Base-by-base conservation (phyloP, 2,888 invertebrate genomes). In the Lasioglossum morio region DNA sequence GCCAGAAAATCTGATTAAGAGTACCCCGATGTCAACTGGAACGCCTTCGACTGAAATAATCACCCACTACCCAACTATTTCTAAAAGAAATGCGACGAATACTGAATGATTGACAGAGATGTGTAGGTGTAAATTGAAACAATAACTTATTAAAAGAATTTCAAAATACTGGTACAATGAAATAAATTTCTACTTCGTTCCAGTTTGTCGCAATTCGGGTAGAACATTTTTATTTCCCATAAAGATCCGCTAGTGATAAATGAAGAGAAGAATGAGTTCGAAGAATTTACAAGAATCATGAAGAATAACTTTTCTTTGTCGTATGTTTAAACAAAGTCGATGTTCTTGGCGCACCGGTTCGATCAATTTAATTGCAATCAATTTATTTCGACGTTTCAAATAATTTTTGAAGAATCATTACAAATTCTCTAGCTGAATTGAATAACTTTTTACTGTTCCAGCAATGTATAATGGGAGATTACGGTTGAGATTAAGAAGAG, bases 1-100 rank as follows among this genome's bases (percentile, higher is more conserved):
- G 66, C 46, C 66, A 76, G 43, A 66, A 43, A 81, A 78, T 72
- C 4, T 23, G 69, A 77, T 77, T 48, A 66, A 66, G 70, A 78
- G 30, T 1, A 37, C n/a, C 5, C 23, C 12, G 34, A 30, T 66
- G 60, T 69, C 77, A 19, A n/a, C 69, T 23, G n/a, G 4, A 69
- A 27, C 12, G 16, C n/a, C 7, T 70, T 57, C 57, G n/a, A 57
- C 12, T n/a, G 12, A 57, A 4, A n/a, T n/a, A n/a, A 53, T n/a
- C 10, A 23, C 10, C 53, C 10, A 53, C n/a, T 4, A 12, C n/a
- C n/a, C 57, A 12, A n/a, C n/a, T n/a, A n/a, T 57, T 57, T n/a
- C 57, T n/a, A n/a, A 57, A n/a, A 43, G 4, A 57, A n/a, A 53
- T 53, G 0, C n/a, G n/a, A n/a, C n/a, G n/a, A n/a, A n/a, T n/a